These are phyloP conservation scores for Drosophila murphyi DNA, from an alignment of 1,140 invertebrate species.

Conservation along the genomic window DNA sequence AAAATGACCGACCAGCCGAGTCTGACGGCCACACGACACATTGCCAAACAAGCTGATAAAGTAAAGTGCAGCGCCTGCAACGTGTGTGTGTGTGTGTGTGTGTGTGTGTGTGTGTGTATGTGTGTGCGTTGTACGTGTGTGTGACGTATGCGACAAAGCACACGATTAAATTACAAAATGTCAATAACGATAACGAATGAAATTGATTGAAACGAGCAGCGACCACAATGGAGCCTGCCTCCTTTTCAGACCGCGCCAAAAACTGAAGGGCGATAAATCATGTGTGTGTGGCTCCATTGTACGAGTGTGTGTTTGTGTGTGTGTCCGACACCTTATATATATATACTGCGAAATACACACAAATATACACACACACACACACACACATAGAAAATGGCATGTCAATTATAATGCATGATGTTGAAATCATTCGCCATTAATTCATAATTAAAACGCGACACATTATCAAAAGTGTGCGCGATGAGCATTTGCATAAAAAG, in stretches of 20 bases:
- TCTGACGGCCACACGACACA: conserved; percentile 24
- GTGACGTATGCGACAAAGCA: conserved; percentile 70
- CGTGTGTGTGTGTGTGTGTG: background rate
- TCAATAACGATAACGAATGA: conserved; percentile 80
- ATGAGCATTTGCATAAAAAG: conserved; percentile 70
- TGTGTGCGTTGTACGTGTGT: conserved; percentile 53
- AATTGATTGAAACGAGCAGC: conserved; percentile 79
- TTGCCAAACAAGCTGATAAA: conserved; percentile 71
- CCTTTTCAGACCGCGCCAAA: conserved; percentile 13
- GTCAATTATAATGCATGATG: conserved; percentile 81
- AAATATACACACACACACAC: background rate
- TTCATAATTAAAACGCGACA: conserved; percentile 81
- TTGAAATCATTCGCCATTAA: conserved; percentile 82
- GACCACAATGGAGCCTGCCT: conserved; percentile 49
- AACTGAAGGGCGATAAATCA: conserved; percentile 68
- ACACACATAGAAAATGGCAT: conserved; percentile 54
- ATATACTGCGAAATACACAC: background rate
- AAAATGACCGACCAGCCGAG: conserved; percentile 11
- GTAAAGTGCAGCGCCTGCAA: conserved; percentile 68
- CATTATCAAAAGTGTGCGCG: conserved; percentile 72
- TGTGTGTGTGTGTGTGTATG: background rate
- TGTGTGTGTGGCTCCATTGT: conserved; percentile 39
- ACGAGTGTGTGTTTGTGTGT: conserved; percentile 19
- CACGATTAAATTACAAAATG: conserved; percentile 75
- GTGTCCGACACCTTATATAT: conserved; percentile 49